phyloP scores from a whole-genome alignment of 2,888 invertebrate species.

The Lissocephala sabroskyi region DNA sequence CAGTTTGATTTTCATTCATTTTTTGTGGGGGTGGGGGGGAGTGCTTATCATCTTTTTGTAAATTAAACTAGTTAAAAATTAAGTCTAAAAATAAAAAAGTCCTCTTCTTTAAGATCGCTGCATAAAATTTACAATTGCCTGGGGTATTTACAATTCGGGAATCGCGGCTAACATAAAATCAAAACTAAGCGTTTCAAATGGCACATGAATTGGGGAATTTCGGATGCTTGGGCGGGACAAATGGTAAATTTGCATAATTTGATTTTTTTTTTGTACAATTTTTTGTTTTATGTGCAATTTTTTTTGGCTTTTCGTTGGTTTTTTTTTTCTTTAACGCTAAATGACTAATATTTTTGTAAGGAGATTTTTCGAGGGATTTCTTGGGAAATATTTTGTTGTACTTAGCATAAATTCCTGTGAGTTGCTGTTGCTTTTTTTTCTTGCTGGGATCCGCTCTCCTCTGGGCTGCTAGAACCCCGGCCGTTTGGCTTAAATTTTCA shows the following conservation, averaged over 20 bases:
- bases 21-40: too few species aligned
- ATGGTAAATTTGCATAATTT: conserved; percentile 19
- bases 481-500: conserved; percentile 28
- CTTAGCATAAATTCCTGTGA: conserved; percentile 63
- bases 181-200: conserved; percentile 37
- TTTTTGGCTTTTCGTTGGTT: conserved; percentile 6
- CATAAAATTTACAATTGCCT: conserved; percentile 55
- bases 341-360: conserved; percentile 22
- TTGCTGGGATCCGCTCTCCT: conserved; percentile 19
- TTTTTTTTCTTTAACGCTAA: conserved; percentile 14
- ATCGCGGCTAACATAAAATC: conserved; percentile 17
- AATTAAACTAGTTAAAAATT: conserved; percentile 22
- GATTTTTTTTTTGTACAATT: conserved; percentile 52
- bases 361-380: conserved; percentile 9
- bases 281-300: conserved; percentile 50
- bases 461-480: conserved; percentile 2
- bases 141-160: conserved; percentile 44
- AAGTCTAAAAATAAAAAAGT: conserved; percentile 11
- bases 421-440: background rate
- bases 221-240: conserved; percentile 17
- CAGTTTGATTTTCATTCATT: conserved; percentile 21
- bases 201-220: conserved; percentile 51
- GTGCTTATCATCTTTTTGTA: conserved; percentile 16
- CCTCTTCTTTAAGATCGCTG: conserved; percentile 44
- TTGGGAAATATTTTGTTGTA: conserved; percentile 35